Conservation (phyloP, 2,113 vertebrate genomes). For the Amphilophus citrinellus region DNA sequence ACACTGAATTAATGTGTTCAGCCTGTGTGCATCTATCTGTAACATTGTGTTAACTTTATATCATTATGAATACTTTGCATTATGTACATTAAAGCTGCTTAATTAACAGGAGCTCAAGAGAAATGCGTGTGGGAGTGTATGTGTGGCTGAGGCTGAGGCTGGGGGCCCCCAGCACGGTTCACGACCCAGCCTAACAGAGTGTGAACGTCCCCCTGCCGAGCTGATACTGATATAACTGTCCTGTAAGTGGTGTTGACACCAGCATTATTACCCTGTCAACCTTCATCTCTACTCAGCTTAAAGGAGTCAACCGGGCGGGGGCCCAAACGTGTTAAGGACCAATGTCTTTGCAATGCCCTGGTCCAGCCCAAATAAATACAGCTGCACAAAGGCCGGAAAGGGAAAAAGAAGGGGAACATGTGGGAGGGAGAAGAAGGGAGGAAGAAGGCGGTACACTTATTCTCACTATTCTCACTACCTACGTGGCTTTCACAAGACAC, state of each 20-base stretch:
- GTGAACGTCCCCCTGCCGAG: constrained; percentile 78
- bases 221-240: constrained; percentile 81
- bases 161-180: constrained; percentile 71
- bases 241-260: constrained; percentile 81
- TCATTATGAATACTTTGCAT: neutral
- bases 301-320: constrained; percentile 70
- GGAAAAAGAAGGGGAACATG: constrained; percentile 71
- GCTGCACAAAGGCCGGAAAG: constrained; percentile 78
- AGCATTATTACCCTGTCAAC: constrained; percentile 80
- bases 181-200: constrained; percentile 78
- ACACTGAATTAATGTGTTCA: neutral
- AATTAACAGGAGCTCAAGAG: constrained; percentile 11
- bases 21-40: neutral
- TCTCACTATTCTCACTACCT: constrained; percentile 47
- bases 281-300: constrained; percentile 76
- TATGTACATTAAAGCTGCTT: constrained; percentile 18
- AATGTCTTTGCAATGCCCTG: constrained; percentile 61
- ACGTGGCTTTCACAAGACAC: constrained; percentile 37
- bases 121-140: constrained; percentile 22
- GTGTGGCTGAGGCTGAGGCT: constrained; percentile 42
- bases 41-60: neutral
- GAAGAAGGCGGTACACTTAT: constrained; percentile 45
- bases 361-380: constrained; percentile 75
- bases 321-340: constrained; percentile 56
- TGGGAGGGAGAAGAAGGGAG: constrained; percentile 54